Evolutionary conservation across 2,797 vertebrate genomes (phyloP), one percentile per base, ranked within the genome.

Genomic region (Syncerus caffer): DNA sequence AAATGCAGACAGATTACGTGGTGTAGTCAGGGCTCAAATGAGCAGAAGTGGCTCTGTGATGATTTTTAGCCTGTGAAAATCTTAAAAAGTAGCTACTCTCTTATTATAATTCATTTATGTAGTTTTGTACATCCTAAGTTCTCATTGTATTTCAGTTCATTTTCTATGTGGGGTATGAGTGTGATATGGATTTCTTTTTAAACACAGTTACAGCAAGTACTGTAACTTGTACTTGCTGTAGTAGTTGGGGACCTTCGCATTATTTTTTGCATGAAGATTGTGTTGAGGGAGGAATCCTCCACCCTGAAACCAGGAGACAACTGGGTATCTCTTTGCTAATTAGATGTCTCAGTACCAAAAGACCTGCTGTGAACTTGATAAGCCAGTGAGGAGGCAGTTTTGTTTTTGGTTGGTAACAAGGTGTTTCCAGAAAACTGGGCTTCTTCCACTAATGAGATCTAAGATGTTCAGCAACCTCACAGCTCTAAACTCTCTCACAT

Each of bases 361-460:
- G 64, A 50, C 89, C 47, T 92, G 76, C 92, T 96, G 60, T 21
- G 45, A 97, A 92, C 45, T 95, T 85, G 82, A 89, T 64, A 97
- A 92, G 86, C 80, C 89, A 82, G 12, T 29, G 62, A 95, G 87
- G 64, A 83, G 79, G 45, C 60, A 80, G 45, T 71, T 96, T 87
- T 97, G 79, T 51, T 89, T 95, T 89, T 50, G 51, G 85, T 95
- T 95, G 51, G 51, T 83, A 91, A 80, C 90, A 96, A 93, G 90
- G 45, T 96, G 34, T 97, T 97, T 97, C 95, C 82, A 1, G 23
- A 96, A 98, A 96, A 89, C 89, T 57, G 51, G 89, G 80, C 57
- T 98, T 96, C 87, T 96, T 14, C 58, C 84, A 89, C 55, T 85
- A 79, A 96, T 45, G n/a, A 96, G 97, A 95, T 96, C 89, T 96